Base-by-base conservation (phyloP, 1,140 invertebrate species). In the Pogonus chalceus region DNA sequence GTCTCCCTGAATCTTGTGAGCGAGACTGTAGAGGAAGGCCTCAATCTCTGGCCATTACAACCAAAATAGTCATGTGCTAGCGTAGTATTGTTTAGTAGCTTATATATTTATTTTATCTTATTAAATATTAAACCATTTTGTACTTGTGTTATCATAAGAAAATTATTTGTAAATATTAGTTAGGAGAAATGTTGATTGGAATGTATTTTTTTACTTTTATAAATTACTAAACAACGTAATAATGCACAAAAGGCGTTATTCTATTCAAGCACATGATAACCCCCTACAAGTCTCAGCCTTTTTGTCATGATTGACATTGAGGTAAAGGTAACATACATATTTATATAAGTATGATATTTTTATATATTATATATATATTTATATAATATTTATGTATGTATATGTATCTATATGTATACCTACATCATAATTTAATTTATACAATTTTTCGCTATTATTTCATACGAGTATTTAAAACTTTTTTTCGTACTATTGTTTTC, bases 1-100 rank as follows among this genome's bases (percentile, higher is more conserved):
- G 31, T 56, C 51, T 56, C 55, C 51, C 55, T 56, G 51, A 56
- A 56, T 43, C 3, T 43, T 37, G 52, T 35, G 49, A 31, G 35
- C 35, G 46, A 24, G 56, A 35, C 24, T 23, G 22, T 50, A 49
- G 47, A 51, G 56, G 52, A 54, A 55, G 56, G 53, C 56, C 56
- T 35, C 52, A 23, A 26, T 20, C 53, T 58, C 37, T 50, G 43
- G 49, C 51, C 48, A 39, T 54, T 39, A 55, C 53, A 58, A 48
- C 50, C 53, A 48, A 48, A 37, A 31, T 18, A 26, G 49, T 37
- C 39, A 39, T 20, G 24, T 35, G 26, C 35, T 24, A 20, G 24
- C 9, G 52, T 26, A 16, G n/a, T 2, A 2, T 3, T 20, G 31
- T 20, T 24, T 23, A 16, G 9, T 12, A 20, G 26, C 20, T 20